Percentiles rank a stretch among this genome's conserved stretches.
Conservation (phyloP, 2,797 vertebrate genomes). For the Poeciliopsis turneri region DNA sequence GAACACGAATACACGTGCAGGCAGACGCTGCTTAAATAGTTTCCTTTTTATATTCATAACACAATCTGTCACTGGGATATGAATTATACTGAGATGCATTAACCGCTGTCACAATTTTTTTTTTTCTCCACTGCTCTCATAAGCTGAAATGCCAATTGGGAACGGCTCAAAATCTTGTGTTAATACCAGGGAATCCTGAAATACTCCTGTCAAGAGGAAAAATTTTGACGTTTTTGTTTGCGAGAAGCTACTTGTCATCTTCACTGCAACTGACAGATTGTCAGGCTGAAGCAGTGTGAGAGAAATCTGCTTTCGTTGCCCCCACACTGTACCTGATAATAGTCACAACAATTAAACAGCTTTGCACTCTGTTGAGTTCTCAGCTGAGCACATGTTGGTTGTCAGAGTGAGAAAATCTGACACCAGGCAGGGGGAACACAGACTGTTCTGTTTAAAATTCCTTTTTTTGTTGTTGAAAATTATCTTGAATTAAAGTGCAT, state of each 20-base stretch:
- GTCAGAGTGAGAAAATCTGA: slow-evolving; percentile 35
- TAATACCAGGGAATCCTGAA: slow-evolving; percentile 3
- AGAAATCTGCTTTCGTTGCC: slow-evolving; percentile 43
- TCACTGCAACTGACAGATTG: slow-evolving; percentile 24
- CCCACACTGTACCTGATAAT: slow-evolving; percentile 39
- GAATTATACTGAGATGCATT: slow-evolving; percentile 17
- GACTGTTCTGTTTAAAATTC: slow-evolving; percentile 2
- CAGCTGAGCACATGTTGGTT: slow-evolving; percentile 27
- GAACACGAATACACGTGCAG: slow-evolving; percentile 5
- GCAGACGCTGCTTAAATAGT: slow-evolving; percentile 4
- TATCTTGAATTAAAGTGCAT: slow-evolving; percentile 12
- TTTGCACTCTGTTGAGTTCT: slow-evolving; percentile 25
- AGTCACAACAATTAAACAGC: slow-evolving; percentile 56
- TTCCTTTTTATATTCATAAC: slow-evolving; percentile 16
- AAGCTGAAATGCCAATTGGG: slow-evolving; percentile 2
- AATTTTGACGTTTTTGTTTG: slow-evolving; percentile 4
- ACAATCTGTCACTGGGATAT: background rate
- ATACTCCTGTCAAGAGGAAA: slow-evolving; percentile 4
- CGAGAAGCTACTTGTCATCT: slow-evolving; percentile 19
- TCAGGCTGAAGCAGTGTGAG: slow-evolving; percentile 30
- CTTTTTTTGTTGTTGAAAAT: background rate
- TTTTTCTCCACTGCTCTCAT: slow-evolving; percentile 3
- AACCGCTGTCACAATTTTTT: background rate
- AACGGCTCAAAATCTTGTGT: background rate
- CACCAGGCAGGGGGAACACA: slow-evolving; percentile 6